Evolutionary conservation across 92 coral and sea anemone species (phyloP), one percentile per base, ranked within the genome.

Genomic region (Porites evermanni): DNA sequence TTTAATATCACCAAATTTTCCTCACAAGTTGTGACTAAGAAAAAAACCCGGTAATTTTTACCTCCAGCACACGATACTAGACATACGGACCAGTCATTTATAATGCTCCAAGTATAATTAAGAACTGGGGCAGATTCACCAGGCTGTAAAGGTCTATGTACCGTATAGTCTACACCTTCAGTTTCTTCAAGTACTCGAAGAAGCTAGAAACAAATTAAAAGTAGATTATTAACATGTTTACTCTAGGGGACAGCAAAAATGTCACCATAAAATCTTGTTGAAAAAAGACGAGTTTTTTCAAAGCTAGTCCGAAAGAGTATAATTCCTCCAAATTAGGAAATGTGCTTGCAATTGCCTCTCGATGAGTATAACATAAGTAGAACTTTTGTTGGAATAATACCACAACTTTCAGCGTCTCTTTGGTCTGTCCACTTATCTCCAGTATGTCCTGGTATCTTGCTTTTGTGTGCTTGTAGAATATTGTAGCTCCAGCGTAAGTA

Each of bases 381-480:
- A 54, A 8, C 66, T 10, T 6, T 16, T 10, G 17, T 6, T 63
- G 16, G 2, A 8, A 77, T 63, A 85, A 6, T 89, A 89, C 92
- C 89, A 89, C 85, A 24, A 89, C 85, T 64, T 79, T 83, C 44
- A 89, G 38, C 7, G 72, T 78, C 32, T 61, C 74, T 8, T 67
- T 78, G 16, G 89, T 89, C 14, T 89, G 89, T 73, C 92, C 89
- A 47, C 58, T 70, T 53, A 89, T 84, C 67, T 79, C 72, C 38
- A 89, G 70, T 8, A 77, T 47, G 72, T 89, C 92, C 47, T 24
- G 58, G 50, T 78, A 89, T 65, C 16, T 14, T 8, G 59, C 52
- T 13, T 53, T 78, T 18, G 72, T 59, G 82, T 89, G 92, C 13
- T 66, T 84, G 84, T 89, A 89, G 51, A 77, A 65, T 70, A 89